A percentile compares a stretch with the other conserved stretches of the same genome.
Evolutionary conservation across 2,797 vertebrate genomes (phyloP).

Genomic region (Dermochelys coriacea): DNA sequence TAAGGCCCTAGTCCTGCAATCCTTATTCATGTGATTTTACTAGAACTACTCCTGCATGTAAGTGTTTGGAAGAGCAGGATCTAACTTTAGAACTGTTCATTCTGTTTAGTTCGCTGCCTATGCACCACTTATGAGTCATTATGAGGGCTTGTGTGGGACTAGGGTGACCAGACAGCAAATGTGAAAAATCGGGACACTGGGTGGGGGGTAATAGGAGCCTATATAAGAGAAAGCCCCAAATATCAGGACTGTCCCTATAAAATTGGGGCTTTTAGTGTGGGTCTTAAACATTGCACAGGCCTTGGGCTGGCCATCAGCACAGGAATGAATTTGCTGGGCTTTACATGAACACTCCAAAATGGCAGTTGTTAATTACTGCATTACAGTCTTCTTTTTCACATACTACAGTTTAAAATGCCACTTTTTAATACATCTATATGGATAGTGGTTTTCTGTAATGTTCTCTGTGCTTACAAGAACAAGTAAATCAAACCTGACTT

Average conservation of each 20-base stretch:
- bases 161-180: too few relatives aligned
- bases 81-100: neutral
- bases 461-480: neutral
- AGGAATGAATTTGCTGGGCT: neutral
- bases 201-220: too few relatives aligned
- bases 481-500: slow-evolving; percentile 3
- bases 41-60: neutral
- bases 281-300: neutral
- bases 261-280: neutral
- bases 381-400: neutral
- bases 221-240: too few relatives aligned
- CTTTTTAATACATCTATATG: neutral
- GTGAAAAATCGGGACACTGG: too few relatives aligned
- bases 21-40: neutral
- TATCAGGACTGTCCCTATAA: too few relatives aligned
- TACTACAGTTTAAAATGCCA: neutral
- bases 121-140: neutral
- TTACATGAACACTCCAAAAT: neutral
- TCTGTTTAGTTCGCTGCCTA: neutral
- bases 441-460: neutral
- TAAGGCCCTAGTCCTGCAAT: neutral
- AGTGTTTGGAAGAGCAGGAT: neutral
- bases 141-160: neutral
- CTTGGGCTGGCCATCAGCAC: neutral
- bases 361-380: neutral